Base-by-base conservation (phyloP, 2,797 vertebrate genomes). In the Miichthys miiuy region DNA sequence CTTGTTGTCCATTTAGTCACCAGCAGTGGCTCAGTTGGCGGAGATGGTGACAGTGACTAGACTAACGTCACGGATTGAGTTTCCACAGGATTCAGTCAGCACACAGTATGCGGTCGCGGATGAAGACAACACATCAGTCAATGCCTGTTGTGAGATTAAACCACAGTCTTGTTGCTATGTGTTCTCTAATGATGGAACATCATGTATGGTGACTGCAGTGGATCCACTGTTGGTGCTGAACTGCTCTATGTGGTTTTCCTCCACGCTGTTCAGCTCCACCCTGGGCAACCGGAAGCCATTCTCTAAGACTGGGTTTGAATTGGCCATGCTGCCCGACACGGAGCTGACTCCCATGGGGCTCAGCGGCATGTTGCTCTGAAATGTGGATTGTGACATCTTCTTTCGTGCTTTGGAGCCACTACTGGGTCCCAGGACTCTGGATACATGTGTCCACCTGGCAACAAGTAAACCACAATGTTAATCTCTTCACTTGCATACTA, bases 361-460 rank as follows among this genome's bases (percentile, higher is more conserved):
- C 68, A 95, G 83, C 5, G 92, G 88, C 77, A 92, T 0, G 84
- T 38, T 90, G 80, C 85, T 90, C 60, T 94, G 85, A 1, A 60
- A 65, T 0, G 91, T 89, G 30, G 92, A 88, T 6, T 92, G 91
- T 1, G 93, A 92, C 27, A 56, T 67, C 72, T 94, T 94, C 0
- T 87, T 82, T 5, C 83, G 88, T 47, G 92, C 83, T 88, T 94
- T 96, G 78, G 92, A 89, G 44, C 71, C 85, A 2, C 81, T 51
- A 2, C 71, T 84, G 65, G 68, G 56, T 17, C 90, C 90, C 9
- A 96, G 84, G 73, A 96, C 84, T 80, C 96, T 90, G 7, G 94
- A 90, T 1, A 79, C 86, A 75, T 95, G 95, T 7, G 94, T 95
- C 21, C 79, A 82, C 79, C 95, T 96, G 87, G 47, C 4, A 66